phyloP scores from a whole-genome alignment of 1,140 invertebrate genomes.

The Leptopilina clavipes region DNA sequence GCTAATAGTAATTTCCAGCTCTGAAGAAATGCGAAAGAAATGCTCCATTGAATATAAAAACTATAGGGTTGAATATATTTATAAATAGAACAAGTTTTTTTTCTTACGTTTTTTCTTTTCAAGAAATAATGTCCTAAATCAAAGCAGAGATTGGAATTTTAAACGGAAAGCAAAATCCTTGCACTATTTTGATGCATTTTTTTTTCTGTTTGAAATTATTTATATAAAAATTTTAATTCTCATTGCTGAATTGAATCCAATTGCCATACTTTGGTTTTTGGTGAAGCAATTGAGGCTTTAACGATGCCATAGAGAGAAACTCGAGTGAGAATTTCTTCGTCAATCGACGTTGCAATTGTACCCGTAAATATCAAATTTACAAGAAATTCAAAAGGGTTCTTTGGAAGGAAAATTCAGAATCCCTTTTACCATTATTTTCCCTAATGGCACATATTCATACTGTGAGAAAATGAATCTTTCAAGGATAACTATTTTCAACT shows the following conservation, averaged over 20 bases:
- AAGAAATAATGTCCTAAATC: too few species aligned
- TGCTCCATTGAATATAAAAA: neutral
- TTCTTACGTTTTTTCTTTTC: too few species aligned
- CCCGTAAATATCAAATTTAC: neutral
- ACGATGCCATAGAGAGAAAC: neutral
- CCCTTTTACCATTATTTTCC: neutral
- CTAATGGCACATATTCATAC: too few species aligned
- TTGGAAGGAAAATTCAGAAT: neutral
- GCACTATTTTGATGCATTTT: too few species aligned
- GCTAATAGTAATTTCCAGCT: neutral
- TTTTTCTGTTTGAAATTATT: too few species aligned
- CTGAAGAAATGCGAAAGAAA: neutral
- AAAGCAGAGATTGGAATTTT: too few species aligned
- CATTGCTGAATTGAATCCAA: neutral
- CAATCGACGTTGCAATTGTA: constrained; percentile 14
- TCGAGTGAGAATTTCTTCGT: neutral
- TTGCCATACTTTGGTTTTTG: neutral
- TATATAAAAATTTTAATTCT: neutral
- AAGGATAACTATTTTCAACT: too few species aligned
- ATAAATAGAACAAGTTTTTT: too few species aligned
- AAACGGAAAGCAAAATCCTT: too few species aligned
- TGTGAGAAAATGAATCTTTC: too few species aligned
- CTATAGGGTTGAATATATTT: neutral
- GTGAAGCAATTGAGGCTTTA: neutral
- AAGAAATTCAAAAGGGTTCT: neutral